A percentile compares a stretch with the other conserved stretches of the same genome.
These are phyloP conservation scores for Arrhopalites spinosus DNA, from an alignment of 2,888 invertebrate genomes.

Conservation along the genomic window DNA sequence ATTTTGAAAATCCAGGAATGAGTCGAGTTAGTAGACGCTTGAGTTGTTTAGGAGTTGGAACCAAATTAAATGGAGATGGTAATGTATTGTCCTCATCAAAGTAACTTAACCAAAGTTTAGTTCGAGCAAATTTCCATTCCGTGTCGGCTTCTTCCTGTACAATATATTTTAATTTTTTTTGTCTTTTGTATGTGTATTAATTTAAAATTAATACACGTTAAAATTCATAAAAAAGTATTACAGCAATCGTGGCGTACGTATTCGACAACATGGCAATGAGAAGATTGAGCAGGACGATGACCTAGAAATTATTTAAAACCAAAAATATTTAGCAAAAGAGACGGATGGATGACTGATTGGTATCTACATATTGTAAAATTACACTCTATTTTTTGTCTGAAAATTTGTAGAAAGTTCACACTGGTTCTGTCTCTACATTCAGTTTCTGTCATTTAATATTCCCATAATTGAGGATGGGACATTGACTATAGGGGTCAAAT, in stretches of 20 bases:
- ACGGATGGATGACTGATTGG: too few species aligned
- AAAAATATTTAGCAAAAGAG: background rate
- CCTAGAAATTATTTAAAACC: too few species aligned
- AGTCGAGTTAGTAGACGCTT: conserved; percentile 40
- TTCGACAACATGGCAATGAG: conserved; percentile 99
- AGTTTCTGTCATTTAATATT: too few species aligned
- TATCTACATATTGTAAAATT: too few species aligned
- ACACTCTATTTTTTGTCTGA: too few species aligned
- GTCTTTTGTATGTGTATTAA: background rate
- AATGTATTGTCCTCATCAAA: conserved; percentile 89
- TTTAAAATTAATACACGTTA: too few species aligned
- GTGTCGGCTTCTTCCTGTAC: conserved; percentile 86
- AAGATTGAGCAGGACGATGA: conserved; percentile 92
- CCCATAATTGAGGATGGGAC: too few species aligned
- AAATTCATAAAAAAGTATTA: conserved; percentile 64
- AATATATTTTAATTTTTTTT: background rate
- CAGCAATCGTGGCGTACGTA: conserved; percentile 96
- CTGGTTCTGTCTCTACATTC: too few species aligned
- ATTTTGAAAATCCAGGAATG: conserved; percentile 34
- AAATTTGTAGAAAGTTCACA: too few species aligned
- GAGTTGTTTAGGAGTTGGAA: conserved; percentile 75
- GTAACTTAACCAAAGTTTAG: conserved; percentile 92
- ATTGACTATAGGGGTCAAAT: too few species aligned
- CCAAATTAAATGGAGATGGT: conserved; percentile 90
- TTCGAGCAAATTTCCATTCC: conserved; percentile 96